A percentile compares a stretch with the other conserved stretches of the same genome.
These are phyloP conservation scores for Hylia prasina DNA, from an alignment of 2,113 vertebrate genomes.

Conservation along the genomic window DNA sequence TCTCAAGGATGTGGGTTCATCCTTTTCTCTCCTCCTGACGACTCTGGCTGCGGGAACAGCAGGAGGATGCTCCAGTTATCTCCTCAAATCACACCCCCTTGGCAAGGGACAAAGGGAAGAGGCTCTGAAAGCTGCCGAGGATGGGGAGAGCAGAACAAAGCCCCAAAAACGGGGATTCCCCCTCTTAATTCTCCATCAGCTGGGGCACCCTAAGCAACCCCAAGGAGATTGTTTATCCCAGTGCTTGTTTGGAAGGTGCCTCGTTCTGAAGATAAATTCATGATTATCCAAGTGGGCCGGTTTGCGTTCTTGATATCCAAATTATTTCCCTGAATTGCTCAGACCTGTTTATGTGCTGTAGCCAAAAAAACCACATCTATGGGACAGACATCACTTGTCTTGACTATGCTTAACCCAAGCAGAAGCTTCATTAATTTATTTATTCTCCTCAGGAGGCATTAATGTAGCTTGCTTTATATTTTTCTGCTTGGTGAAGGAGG, in stretches of 20 bases:
- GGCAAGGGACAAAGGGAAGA: background rate
- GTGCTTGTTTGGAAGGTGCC: fast-evolving
- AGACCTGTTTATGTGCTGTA: fast-evolving
- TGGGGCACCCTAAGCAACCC: fast-evolving
- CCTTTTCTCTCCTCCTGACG: background rate
- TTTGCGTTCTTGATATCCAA: background rate
- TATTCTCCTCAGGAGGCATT: background rate
- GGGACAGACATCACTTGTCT: fast-evolving
- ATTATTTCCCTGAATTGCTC: background rate
- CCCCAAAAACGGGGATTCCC: background rate
- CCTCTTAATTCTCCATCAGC: background rate
- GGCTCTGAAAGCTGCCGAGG: background rate
- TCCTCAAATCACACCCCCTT: background rate
- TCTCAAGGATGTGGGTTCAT: background rate
- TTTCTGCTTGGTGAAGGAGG: background rate
- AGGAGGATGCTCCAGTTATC: no score
- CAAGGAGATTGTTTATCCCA: background rate
- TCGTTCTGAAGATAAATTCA: fast-evolving
- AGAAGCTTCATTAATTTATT: background rate
- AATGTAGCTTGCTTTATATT: background rate
- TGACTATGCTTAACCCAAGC: background rate
- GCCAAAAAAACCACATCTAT: fast-evolving
- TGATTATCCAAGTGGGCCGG: fast-evolving
- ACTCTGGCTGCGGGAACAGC: background rate
- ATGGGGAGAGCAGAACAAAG: background rate